These are phyloP conservation scores for Hedya salicella DNA, from an alignment of 2,888 invertebrate species.

Conservation along the genomic window DNA sequence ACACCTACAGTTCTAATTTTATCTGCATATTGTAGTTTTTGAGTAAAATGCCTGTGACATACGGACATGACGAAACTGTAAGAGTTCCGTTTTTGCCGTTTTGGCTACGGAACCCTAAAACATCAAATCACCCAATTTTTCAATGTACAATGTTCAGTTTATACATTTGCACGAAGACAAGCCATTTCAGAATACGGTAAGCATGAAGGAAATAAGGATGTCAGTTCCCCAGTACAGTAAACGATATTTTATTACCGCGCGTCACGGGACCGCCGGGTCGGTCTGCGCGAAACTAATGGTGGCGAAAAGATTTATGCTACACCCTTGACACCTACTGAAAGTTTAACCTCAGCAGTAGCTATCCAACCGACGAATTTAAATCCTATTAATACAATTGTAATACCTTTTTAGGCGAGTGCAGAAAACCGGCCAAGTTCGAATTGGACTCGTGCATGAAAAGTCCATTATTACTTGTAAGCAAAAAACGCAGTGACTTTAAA, in stretches of 20 bases:
- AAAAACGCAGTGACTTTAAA: no score
- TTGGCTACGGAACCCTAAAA: no score
- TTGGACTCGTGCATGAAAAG: no score
- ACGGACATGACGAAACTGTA: no score
- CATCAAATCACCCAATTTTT: no score
- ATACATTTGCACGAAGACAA: not conserved
- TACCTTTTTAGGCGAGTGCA: no score
- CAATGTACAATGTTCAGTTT: conserved; percentile 8
- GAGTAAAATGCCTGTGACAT: no score
- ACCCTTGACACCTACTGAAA: conserved; percentile 51
- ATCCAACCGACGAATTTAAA: conserved; percentile 42
- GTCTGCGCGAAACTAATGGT: conserved; percentile 66
- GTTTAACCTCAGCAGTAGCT: conserved; percentile 48
- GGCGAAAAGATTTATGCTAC: conserved; percentile 65
- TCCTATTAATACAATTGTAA: conserved; percentile 31
- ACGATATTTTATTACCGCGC: conserved; percentile 57
- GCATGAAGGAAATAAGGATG: conserved; percentile 49
- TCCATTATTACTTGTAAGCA: not conserved
- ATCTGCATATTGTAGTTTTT: no score
- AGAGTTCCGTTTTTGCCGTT: no score
- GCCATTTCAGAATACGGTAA: conserved; percentile 9
- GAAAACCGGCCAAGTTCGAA: no score
- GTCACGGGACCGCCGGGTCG: conserved; percentile 53
- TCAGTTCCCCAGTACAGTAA: conserved; percentile 54
- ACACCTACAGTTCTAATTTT: no score